These are phyloP conservation scores for Drosophila chauvacae DNA, from an alignment of 1,140 invertebrate species.

Conservation along the genomic window DNA sequence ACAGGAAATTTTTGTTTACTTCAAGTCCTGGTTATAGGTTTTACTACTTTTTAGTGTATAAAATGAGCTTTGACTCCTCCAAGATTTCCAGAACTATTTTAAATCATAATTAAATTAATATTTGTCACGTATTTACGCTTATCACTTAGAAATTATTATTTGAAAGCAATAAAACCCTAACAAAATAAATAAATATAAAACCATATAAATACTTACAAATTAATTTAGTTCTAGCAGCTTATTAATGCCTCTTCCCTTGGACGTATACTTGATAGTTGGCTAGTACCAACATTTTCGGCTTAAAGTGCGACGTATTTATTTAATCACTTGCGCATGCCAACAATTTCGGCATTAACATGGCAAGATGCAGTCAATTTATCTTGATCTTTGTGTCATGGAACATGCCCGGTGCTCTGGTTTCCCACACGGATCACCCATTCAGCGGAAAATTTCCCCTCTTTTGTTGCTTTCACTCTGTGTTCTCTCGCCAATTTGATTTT, in stretches of 20 bases:
- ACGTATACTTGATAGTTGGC: slow-evolving; percentile 33
- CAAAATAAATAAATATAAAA: not conserved
- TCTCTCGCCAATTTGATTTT: slow-evolving; percentile 21
- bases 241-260: not conserved
- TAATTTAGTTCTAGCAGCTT: not conserved
- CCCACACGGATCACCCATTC: slow-evolving; percentile 12
- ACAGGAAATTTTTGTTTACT: too few relatives aligned
- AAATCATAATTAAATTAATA: not conserved
- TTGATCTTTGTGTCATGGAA: slow-evolving; percentile 64
- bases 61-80: too few relatives aligned
- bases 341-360: slow-evolving; percentile 43
- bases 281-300: slow-evolving; percentile 11
- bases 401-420: slow-evolving; percentile 36
- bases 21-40: not conserved
- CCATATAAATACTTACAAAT: not conserved
- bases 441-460: slow-evolving; percentile 23
- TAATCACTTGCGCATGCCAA: slow-evolving; percentile 45
- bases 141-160: too few relatives aligned
- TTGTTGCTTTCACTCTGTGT: not conserved
- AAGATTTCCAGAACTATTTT: not conserved
- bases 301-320: slow-evolving; percentile 46
- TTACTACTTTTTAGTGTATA: too few relatives aligned
- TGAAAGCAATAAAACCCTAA: not conserved
- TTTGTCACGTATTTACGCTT: too few relatives aligned
- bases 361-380: slow-evolving; percentile 58